Percentiles rank a stretch among this genome's conserved stretches.
These are phyloP conservation scores for Bugulina stolonifera DNA, from an alignment of 2,888 invertebrate species.

Conservation along the genomic window DNA sequence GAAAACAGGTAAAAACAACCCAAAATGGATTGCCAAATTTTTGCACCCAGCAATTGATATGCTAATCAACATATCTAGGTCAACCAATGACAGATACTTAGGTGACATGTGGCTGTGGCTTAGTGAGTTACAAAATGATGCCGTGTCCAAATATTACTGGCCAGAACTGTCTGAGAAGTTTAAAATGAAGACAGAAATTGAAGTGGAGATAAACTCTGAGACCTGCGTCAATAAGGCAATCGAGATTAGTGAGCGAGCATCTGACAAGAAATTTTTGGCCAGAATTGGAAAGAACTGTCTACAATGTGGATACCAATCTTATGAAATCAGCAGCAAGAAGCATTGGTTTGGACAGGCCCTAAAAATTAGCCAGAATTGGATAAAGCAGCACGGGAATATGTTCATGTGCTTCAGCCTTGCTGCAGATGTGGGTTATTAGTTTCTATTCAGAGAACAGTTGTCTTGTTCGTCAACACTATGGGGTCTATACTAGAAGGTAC, in stretches of 20 bases:
- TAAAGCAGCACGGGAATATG: too few relatives aligned
- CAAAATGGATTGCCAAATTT: too few relatives aligned
- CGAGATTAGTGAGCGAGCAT: neutral
- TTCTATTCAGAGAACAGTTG: too few relatives aligned
- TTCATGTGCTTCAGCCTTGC: too few relatives aligned
- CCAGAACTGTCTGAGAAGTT: neutral
- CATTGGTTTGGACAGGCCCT: too few relatives aligned
- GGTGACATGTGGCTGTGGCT: neutral
- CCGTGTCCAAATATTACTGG: neutral
- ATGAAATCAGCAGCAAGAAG: too few relatives aligned
- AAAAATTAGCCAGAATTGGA: too few relatives aligned
- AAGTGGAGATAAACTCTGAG: neutral
- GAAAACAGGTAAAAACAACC: neutral
- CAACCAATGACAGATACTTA: neutral
- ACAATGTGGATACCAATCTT: neutral
- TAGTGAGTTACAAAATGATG: neutral
- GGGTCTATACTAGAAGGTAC: too few relatives aligned
- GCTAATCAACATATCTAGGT: neutral
- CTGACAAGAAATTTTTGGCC: neutral
- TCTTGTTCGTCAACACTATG: too few relatives aligned
- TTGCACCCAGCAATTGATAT: too few relatives aligned
- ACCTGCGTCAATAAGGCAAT: neutral
- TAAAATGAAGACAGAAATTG: neutral
- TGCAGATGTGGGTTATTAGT: too few relatives aligned
- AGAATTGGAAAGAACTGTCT: slow-evolving; percentile 2